Evolutionary conservation across 2,797 vertebrate genomes (phyloP).

Genomic region (Choloepus didactylus): DNA sequence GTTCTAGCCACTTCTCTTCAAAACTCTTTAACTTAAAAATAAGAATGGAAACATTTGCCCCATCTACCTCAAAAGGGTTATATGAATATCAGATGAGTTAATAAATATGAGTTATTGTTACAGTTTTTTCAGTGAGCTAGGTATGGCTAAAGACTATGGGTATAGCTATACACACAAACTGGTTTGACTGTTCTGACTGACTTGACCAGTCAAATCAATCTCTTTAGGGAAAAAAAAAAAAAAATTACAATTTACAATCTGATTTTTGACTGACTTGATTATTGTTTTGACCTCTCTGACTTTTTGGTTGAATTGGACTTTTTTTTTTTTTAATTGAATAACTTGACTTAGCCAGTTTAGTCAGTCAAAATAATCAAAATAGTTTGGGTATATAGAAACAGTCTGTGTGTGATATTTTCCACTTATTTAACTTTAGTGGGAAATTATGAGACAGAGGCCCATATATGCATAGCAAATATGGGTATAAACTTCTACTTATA

Average conservation of each 20-base stretch:
- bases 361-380: conserved; percentile 71
- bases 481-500: conserved; percentile 78
- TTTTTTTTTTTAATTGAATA: conserved; percentile 61
- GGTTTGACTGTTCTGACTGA: conserved; percentile 40
- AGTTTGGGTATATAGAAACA: conserved; percentile 4
- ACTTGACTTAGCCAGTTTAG: conserved; percentile 52
- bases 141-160: neutral
- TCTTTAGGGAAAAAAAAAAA: neutral
- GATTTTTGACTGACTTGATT: conserved; percentile 57
- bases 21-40: neutral
- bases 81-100: neutral
- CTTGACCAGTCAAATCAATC: conserved; percentile 57
- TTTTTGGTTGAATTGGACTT: conserved; percentile 36
- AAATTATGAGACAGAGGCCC: conserved; percentile 72
- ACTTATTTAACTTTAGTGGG: conserved; percentile 72
- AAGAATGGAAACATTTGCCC: neutral
- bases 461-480: conserved; percentile 73
- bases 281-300: conserved; percentile 65
- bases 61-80: neutral
- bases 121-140: neutral
- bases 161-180: neutral
- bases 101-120: neutral
- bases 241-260: neutral
- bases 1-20: neutral
- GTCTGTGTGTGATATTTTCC: conserved; percentile 67